Evolutionary conservation across 2,797 vertebrate species (phyloP).

Genomic region (Rhincodon typus): DNA sequence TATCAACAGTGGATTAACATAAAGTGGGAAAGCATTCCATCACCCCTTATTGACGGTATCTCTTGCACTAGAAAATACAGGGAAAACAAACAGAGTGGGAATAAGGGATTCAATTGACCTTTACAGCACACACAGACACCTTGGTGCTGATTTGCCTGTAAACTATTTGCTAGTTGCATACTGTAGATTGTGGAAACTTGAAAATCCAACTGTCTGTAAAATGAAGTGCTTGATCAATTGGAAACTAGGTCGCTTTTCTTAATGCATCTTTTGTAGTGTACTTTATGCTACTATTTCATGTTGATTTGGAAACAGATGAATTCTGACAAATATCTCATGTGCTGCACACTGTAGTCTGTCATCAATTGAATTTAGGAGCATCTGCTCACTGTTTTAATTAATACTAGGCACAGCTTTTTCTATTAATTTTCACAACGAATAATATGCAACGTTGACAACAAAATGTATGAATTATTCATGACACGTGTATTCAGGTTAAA

Average conservation of each 20-base stretch:
- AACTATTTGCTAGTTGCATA: not conserved
- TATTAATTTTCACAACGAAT: slow-evolving; percentile 26
- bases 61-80: not conserved
- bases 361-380: slow-evolving; percentile 50
- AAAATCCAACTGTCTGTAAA: not conserved
- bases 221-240: not conserved
- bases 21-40: not conserved
- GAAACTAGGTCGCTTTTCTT: slow-evolving; percentile 30
- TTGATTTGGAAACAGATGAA: slow-evolving; percentile 40
- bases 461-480: slow-evolving; percentile 63
- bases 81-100: not conserved
- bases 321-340: slow-evolving; percentile 41
- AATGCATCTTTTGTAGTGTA: not conserved
- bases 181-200: not conserved
- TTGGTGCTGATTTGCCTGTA: not conserved
- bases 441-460: slow-evolving; percentile 42
- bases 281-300: not conserved
- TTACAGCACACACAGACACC: too few relatives aligned
- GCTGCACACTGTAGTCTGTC: slow-evolving; percentile 44
- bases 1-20: not conserved
- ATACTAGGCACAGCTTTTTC: slow-evolving; percentile 47
- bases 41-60: not conserved
- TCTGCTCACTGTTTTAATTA: slow-evolving; percentile 55
- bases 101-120: not conserved
- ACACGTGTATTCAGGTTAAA: slow-evolving; percentile 49